Base-by-base conservation (phyloP, 2,888 invertebrate genomes). In the Ochropleura leucogaster region DNA sequence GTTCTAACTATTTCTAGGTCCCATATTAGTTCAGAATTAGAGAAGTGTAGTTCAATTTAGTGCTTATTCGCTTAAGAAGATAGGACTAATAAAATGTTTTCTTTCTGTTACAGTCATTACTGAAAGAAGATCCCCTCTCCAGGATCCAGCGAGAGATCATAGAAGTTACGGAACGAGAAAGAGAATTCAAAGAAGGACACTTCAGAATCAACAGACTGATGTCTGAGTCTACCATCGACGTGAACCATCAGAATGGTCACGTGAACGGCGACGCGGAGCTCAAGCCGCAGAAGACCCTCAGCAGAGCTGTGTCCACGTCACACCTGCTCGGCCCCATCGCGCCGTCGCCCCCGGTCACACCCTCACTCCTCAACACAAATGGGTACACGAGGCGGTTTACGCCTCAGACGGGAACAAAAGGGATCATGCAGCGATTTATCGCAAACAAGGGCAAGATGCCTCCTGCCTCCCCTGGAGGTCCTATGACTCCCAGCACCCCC, bases 101-200 rank as follows among this genome's bases (percentile, higher is more conserved):
- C 85, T 67, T 88, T 91, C 88, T 89, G 90, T 96, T 95, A 66
- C 95, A 97, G 96, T 94, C 95, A 85, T 92, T 96, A 90, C 94
- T 97, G 93, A 97, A 97, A 94, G 97, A 98, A 92, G 97, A 98
- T 94, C 98, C 98, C 83, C 96, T 98, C 89, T 97, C 97, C 90
- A 97, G 98, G 93, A 98, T 99, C 93, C 99, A 99, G 95, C 97
- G 98, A 91, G 99, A 99, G 97, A 98, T 99, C 89, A 97, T 98
- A 89, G 98, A 98, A 95, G 98, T 98, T 78, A 98, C 98, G 71
- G 97, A 98, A 90, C 97, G 98, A 84, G 99, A 99, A 94, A 97
- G 98, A 90, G 98, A 98, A 91, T 97, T 99, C 87, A 97, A 97
- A 86, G 97, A 97, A 88, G 97, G 97, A 40, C 96, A 95, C 88